Conservation (phyloP, 2,797 vertebrate genomes). For the Micromesistius poutassou region DNA sequence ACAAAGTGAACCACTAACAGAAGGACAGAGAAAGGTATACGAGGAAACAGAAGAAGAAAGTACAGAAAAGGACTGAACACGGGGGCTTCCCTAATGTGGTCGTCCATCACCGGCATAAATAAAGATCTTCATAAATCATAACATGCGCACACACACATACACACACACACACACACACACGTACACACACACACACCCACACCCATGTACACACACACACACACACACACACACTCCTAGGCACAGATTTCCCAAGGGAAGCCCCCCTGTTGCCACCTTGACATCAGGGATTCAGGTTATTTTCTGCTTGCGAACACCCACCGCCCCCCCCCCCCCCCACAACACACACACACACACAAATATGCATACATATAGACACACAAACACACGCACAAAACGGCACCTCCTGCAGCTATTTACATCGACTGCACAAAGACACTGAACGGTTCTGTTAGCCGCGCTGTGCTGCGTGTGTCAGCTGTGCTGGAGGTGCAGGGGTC, state of each 20-base stretch:
- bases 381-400: too few relatives aligned
- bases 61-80: conserved; percentile 2
- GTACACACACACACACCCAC: too few relatives aligned
- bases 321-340: too few relatives aligned
- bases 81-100: conserved; percentile 44
- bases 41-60: background rate
- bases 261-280: background rate
- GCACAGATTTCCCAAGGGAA: background rate
- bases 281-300: background rate
- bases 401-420: background rate
- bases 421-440: background rate
- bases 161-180: background rate
- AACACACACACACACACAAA: background rate
- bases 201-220: background rate
- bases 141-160: conserved; percentile 31
- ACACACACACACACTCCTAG: background rate
- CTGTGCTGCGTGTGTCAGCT: background rate
- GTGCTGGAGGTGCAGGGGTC: background rate
- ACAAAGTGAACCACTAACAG: background rate
- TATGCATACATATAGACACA: too few relatives aligned
- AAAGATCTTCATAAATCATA: conserved; percentile 58
- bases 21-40: background rate
- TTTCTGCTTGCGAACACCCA: background rate
- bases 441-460: background rate
- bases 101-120: conserved; percentile 61